Conservation (phyloP, 2,797 vertebrate genomes). For the Streptopelia turtur region DNA sequence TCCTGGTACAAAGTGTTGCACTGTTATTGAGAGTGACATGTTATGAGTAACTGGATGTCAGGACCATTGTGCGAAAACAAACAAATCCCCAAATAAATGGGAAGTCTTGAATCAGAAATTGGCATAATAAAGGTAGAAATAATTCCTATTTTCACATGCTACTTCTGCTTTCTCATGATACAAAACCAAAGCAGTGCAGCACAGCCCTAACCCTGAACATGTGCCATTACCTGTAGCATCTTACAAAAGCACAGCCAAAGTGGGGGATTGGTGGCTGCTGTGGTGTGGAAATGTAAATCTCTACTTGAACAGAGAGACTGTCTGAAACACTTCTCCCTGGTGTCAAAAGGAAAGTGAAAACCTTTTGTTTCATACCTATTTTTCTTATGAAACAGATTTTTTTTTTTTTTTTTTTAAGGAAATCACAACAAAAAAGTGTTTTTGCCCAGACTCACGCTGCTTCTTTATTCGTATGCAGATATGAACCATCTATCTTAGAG, state of each 20-base stretch:
- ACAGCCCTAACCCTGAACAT: background rate
- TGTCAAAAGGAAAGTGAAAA: background rate
- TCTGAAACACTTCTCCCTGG: background rate
- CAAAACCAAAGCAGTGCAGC: background rate
- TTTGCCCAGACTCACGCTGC: background rate
- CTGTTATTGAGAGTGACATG: background rate
- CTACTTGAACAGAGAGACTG: background rate
- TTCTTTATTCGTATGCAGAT: background rate
- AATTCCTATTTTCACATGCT: background rate
- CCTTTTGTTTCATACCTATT: background rate
- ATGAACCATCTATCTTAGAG: background rate
- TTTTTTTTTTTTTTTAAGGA: background rate
- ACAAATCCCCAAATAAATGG: constrained; percentile 6
- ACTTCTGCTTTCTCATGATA: background rate
- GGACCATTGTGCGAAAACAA: constrained; percentile 19
- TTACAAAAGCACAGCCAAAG: background rate
- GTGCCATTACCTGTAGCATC: rapidly evolving
- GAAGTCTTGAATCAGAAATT: background rate
- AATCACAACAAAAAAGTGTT: background rate
- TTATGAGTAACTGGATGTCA: constrained; percentile 14
- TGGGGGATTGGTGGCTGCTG: background rate
- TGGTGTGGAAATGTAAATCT: background rate
- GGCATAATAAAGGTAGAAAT: background rate
- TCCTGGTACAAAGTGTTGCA: constrained; percentile 49
- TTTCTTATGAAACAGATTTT: background rate